phyloP scores from a whole-genome alignment of 2,113 vertebrate species.

The Plecturocebus donacophilus region DNA sequence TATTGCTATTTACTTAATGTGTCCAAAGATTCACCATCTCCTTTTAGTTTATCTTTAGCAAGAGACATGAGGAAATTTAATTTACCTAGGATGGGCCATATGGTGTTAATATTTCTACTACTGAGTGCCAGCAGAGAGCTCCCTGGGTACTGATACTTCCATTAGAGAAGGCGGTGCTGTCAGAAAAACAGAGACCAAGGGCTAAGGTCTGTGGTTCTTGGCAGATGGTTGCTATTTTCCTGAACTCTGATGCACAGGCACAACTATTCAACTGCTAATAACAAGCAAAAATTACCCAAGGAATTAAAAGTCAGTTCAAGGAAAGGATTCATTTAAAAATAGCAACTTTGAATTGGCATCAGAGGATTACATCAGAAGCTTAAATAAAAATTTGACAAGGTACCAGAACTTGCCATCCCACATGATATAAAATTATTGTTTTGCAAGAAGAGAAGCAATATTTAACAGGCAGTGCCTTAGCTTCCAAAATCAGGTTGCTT shows the following conservation, averaged over 20 bases:
- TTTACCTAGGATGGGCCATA: neutral
- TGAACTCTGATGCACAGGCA: slow-evolving; percentile 22
- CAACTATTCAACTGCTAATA: slow-evolving; percentile 44
- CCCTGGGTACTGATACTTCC: neutral
- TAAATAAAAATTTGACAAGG: slow-evolving; percentile 63
- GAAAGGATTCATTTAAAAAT: slow-evolving; percentile 66
- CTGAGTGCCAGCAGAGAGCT: neutral
- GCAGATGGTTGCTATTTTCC: slow-evolving; percentile 47
- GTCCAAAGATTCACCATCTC: neutral
- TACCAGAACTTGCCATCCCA: slow-evolving; percentile 40
- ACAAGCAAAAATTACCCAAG: slow-evolving; percentile 51
- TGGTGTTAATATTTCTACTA: slow-evolving; percentile 30
- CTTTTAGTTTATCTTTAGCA: slow-evolving; percentile 43
- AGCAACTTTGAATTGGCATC: slow-evolving; percentile 45
- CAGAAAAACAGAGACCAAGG: neutral
- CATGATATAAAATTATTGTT: slow-evolving; percentile 43
- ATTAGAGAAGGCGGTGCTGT: neutral
- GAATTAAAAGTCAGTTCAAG: slow-evolving; percentile 64
- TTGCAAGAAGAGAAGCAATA: slow-evolving; percentile 46
- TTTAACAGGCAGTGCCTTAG: neutral
- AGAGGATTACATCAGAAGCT: slow-evolving; percentile 53
- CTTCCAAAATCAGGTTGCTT: slow-evolving; percentile 47
- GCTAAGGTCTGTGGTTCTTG: slow-evolving; percentile 43
- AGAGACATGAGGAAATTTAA: slow-evolving; percentile 30
- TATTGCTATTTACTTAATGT: neutral